Conservation (phyloP, 2,888 invertebrate genomes). For the Agelastica alni region DNA sequence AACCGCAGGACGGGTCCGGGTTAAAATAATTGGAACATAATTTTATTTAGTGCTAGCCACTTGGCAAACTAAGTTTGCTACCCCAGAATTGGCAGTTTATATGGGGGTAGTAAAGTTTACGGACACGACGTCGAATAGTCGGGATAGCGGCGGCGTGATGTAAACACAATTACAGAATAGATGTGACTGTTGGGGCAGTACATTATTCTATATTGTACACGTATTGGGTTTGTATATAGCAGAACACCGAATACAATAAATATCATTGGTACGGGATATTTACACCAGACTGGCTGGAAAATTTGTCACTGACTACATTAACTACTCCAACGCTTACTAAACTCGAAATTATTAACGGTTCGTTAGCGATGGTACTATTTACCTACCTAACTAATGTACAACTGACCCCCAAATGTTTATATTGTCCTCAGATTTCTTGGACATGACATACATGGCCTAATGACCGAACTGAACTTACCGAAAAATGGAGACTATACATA, state of each 20-base stretch:
- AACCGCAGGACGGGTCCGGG: slow-evolving; percentile 16
- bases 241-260: slow-evolving; percentile 34
- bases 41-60: slow-evolving; percentile 42
- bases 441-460: too few species aligned
- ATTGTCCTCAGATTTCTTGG: too few species aligned
- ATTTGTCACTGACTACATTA: slow-evolving; percentile 35
- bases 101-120: slow-evolving; percentile 43
- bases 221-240: slow-evolving; percentile 41
- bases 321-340: slow-evolving; percentile 25
- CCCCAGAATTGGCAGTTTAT: slow-evolving; percentile 44
- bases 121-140: slow-evolving; percentile 41
- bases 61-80: slow-evolving; percentile 44
- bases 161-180: slow-evolving; percentile 49
- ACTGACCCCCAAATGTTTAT: too few species aligned
- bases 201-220: slow-evolving; percentile 45
- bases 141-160: slow-evolving; percentile 38
- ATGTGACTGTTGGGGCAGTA: slow-evolving; percentile 45
- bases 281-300: slow-evolving; percentile 32
- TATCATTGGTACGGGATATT: slow-evolving; percentile 27
- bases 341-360: slow-evolving; percentile 26
- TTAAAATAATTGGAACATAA: slow-evolving; percentile 41
- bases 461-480: too few species aligned
- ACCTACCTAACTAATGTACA: too few species aligned
- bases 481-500: too few species aligned
- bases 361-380: neutral